Evolutionary conservation across 2,113 vertebrate species (phyloP).

Genomic region (Pachyramphus minor): DNA sequence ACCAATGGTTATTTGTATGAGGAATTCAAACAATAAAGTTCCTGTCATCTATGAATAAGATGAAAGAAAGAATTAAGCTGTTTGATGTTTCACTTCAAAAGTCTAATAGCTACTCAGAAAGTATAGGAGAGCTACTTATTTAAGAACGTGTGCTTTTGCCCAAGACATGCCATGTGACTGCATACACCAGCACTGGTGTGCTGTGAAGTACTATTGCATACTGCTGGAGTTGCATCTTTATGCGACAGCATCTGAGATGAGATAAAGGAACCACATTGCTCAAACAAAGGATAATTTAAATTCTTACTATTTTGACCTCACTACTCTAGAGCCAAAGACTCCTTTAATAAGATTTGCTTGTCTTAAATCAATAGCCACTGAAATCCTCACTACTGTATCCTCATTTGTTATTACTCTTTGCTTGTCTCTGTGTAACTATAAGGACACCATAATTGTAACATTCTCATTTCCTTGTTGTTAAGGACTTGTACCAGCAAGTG

Average conservation of each 20-base stretch:
- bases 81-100: neutral
- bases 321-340: neutral
- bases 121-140: neutral
- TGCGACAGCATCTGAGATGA: neutral
- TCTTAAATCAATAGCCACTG: neutral
- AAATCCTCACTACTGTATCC: neutral
- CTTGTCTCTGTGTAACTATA: neutral
- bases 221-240: neutral
- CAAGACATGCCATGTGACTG: neutral
- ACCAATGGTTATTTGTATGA: neutral
- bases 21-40: neutral
- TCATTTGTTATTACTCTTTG: neutral
- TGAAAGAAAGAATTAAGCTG: neutral
- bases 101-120: neutral
- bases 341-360: neutral
- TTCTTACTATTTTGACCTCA: neutral
- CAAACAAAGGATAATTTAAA: neutral
- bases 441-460: neutral
- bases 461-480: neutral
- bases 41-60: neutral
- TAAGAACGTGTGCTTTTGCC: neutral
- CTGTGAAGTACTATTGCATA: neutral
- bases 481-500: neutral
- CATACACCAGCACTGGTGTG: neutral
- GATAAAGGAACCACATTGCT: neutral